Percentiles rank a stretch among this genome's conserved stretches.
phyloP scores from a whole-genome alignment of 2,113 vertebrate genomes.

The Rhinolophus sinicus region DNA sequence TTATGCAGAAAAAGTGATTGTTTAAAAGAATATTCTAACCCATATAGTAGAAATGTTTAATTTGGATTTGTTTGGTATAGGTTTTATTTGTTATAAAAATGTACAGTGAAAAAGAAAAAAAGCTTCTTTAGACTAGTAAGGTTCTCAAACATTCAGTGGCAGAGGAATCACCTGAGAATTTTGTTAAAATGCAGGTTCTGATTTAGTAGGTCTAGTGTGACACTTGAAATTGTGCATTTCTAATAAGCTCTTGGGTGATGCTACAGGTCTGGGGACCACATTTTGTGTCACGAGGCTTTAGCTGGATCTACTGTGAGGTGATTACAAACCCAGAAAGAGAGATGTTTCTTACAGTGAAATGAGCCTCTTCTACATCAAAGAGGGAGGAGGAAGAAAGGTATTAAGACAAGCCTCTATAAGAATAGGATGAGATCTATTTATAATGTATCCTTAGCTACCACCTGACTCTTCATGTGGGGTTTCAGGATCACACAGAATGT shows the following conservation, averaged over 20 bases:
- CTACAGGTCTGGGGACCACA: not conserved
- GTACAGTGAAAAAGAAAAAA: not conserved
- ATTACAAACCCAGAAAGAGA: constrained; percentile 49
- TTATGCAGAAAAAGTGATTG: constrained; percentile 1
- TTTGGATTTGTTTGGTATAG: constrained; percentile 5
- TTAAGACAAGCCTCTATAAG: not conserved
- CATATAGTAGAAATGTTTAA: not conserved
- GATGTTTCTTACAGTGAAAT: constrained; percentile 63
- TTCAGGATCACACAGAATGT: constrained; percentile 64
- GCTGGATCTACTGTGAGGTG: not conserved
- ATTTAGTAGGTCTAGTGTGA: not conserved
- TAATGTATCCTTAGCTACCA: constrained; percentile 66
- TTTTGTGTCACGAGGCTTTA: not conserved
- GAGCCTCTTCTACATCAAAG: constrained; percentile 53
- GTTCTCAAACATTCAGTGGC: not conserved
- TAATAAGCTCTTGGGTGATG: not conserved
- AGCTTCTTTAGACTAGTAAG: not conserved
- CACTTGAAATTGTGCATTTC: not conserved
- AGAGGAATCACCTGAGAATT: not conserved
- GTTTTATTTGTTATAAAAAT: constrained; percentile 44
- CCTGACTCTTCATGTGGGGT: constrained; percentile 42
- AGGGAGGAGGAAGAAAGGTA: not conserved
- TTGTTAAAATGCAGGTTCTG: not conserved
- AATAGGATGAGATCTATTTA: constrained; percentile 18
- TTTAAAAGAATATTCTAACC: constrained; percentile 1